Percentiles rank a stretch among this genome's conserved stretches.
phyloP scores from a whole-genome alignment of 2,113 vertebrate genomes.

The Vicugna pacos region DNA sequence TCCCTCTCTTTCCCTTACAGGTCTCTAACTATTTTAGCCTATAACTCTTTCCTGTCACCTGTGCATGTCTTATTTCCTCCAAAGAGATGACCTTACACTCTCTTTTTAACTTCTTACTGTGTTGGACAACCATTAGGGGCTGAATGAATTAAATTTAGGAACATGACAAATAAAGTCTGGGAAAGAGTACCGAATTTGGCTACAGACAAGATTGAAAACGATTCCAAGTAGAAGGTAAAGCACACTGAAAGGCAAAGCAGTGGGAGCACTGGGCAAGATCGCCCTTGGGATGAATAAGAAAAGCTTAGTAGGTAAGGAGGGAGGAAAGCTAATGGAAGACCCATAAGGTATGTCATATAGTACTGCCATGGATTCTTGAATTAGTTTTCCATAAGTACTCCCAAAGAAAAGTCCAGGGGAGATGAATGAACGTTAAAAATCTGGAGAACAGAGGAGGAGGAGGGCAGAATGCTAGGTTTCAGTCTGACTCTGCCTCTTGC shows the following conservation, averaged over 20 bases:
- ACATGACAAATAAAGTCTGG: not conserved
- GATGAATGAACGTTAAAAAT: not conserved
- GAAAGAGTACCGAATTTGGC: not conserved
- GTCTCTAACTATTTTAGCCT: not conserved
- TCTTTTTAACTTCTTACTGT: not conserved
- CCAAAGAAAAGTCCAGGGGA: not conserved
- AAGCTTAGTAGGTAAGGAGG: not conserved
- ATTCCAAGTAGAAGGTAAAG: not conserved
- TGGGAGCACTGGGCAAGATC: not conserved
- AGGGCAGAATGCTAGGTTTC: not conserved
- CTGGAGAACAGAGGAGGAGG: not conserved
- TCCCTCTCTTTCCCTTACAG: not conserved
- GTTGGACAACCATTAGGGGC: not conserved
- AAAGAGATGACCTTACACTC: not conserved
- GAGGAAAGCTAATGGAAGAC: not conserved
- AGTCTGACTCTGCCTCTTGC: not conserved
- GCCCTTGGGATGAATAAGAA: not conserved
- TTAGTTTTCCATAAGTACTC: constrained; percentile 14
- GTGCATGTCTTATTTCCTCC: not conserved
- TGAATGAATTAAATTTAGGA: constrained; percentile 32
- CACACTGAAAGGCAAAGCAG: not conserved
- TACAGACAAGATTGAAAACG: not conserved
- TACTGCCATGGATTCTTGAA: not conserved
- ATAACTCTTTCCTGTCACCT: not conserved
- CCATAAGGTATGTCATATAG: not conserved